Evolutionary conservation across 2,113 vertebrate genomes (phyloP).

Genomic region (Benitochromis conjunctus): DNA sequence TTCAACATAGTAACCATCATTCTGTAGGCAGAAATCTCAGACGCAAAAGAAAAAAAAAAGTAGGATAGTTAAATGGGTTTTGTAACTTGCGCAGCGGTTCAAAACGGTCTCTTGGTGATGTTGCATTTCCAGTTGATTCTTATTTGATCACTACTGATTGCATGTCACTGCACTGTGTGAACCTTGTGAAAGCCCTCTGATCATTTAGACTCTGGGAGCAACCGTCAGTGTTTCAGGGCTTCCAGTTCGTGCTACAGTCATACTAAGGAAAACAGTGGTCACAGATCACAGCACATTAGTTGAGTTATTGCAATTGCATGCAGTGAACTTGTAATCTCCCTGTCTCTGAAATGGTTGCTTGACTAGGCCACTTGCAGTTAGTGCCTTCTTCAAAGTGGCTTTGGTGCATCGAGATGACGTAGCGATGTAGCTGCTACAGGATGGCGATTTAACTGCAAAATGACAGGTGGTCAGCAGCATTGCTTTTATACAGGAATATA

Average conservation of each 20-base stretch:
- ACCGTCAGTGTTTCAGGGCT: background rate
- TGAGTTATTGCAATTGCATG: background rate
- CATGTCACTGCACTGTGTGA: background rate
- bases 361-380: background rate
- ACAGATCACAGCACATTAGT: background rate
- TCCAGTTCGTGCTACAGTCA: background rate
- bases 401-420: background rate
- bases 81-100: background rate
- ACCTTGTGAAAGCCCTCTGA: background rate
- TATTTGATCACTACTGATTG: background rate
- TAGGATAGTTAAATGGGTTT: background rate
- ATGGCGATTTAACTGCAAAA: background rate
- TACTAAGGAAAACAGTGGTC: background rate
- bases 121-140: background rate
- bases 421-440: background rate
- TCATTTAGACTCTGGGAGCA: background rate
- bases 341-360: background rate
- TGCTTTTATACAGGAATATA: background rate
- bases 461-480: background rate
- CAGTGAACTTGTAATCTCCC: background rate
- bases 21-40: background rate
- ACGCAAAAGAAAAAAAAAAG: background rate
- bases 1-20: background rate
- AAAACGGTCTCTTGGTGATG: background rate
- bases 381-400: background rate